Evolutionary conservation across 2,797 vertebrate genomes (phyloP), one percentile per base, ranked within the genome.

Genomic region (Antrozous pallidus): DNA sequence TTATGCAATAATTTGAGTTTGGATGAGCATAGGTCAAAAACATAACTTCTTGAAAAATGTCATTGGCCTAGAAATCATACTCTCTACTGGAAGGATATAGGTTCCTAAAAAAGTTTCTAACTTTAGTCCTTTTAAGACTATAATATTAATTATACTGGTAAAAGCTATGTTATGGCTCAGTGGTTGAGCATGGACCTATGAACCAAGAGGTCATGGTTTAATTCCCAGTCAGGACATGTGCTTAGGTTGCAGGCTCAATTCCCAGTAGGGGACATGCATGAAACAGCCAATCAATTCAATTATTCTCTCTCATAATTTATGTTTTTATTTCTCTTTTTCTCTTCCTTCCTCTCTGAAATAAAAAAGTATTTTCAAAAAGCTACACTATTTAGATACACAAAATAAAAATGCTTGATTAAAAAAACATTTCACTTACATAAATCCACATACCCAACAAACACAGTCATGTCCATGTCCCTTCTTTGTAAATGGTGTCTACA

Each of bases 1-100:
- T 96, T 96, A 87, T 16, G 42, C n/a, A 92, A 91, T 96, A 94
- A 96, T 91, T 96, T 93, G 83, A 95, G 95, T 97, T 94, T 96
- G 91, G 82, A 92, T 87, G 95, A 96, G 33, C 93, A 92, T 73
- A 95, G 88, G 79, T 97, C 95, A 97, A 92, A 97, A 96, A 54
- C 77, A 94, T 94, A 95, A 92, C 79, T 96, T 96, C 61, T 96
- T 61, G 22, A 87, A 97, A 96, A 95, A 89, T 95, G 79, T 83
- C 88, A 93, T 26, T 88, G 84, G 54, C 75, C 69, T 88, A 84
- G 85, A 97, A 97, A 95, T 91, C 63, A 80, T 38, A 90, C 26
- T 88, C 51, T 73, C 26, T 28, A 36, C 11, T 73, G 45, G 33
- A 93, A 38, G 12, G 24, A 42, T 63, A 82, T 16, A 54, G 26